A percentile compares a stretch with the other conserved stretches of the same genome.
phyloP scores from a whole-genome alignment of 2,888 invertebrate species.

The Octodonta nipae region DNA sequence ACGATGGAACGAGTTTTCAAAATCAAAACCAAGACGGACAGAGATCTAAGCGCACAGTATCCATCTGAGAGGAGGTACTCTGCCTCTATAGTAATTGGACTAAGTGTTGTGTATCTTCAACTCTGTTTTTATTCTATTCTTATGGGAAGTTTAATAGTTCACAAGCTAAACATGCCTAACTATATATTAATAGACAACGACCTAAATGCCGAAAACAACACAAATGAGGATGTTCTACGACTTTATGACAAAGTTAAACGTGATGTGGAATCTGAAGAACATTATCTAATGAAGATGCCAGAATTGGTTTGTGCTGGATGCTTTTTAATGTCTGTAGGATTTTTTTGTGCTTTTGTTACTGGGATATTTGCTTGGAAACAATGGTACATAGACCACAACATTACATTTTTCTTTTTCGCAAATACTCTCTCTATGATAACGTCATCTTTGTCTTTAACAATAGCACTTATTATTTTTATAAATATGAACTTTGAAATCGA shows the following conservation, averaged over 20 bases:
- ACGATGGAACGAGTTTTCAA: slow-evolving; percentile 54
- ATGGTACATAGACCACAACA: slow-evolving; percentile 56
- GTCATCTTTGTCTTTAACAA: slow-evolving; percentile 31
- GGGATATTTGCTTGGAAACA: slow-evolving; percentile 48
- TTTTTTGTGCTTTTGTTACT: slow-evolving; percentile 39
- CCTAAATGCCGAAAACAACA: neutral
- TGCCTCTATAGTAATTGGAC: slow-evolving; percentile 51
- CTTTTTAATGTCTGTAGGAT: slow-evolving; percentile 40
- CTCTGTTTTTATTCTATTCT: slow-evolving; percentile 46
- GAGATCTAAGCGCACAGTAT: slow-evolving; percentile 44
- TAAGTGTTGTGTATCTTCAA: slow-evolving; percentile 49
- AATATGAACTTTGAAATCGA: slow-evolving; percentile 15
- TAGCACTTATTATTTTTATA: slow-evolving; percentile 15
- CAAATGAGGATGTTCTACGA: neutral
- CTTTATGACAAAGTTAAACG: slow-evolving; percentile 10
- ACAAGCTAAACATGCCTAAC: slow-evolving; percentile 15
- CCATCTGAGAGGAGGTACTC: slow-evolving; percentile 56
- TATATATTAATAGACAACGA: neutral
- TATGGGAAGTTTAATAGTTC: slow-evolving; percentile 40
- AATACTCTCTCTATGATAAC: slow-evolving; percentile 42
- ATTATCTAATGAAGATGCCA: slow-evolving; percentile 18
- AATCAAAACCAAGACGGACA: slow-evolving; percentile 50
- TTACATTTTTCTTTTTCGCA: slow-evolving; percentile 46
- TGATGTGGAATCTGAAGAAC: slow-evolving; percentile 1
- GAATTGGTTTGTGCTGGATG: slow-evolving; percentile 36